Evolutionary conservation across 2,888 invertebrate species (phyloP).

Genomic region (Sinentomon sp.): DNA sequence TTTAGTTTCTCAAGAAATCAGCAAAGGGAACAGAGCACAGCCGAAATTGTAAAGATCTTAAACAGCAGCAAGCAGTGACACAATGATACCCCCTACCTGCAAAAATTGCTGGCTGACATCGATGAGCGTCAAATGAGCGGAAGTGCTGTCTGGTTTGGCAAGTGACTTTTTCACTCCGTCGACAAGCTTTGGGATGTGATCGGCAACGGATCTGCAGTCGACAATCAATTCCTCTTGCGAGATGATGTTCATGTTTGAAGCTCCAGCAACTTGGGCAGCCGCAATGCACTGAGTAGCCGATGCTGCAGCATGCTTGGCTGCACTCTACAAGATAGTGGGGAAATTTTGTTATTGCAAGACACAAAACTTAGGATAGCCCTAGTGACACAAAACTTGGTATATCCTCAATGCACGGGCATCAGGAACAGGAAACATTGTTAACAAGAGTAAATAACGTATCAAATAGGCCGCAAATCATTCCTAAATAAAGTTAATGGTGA

Average conservation of each 20-base stretch:
- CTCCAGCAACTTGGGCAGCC: slow-evolving; percentile 62
- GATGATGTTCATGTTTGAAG: slow-evolving; percentile 37
- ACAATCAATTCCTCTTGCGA: slow-evolving; percentile 41
- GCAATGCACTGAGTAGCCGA: slow-evolving; percentile 75
- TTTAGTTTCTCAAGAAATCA: too few species aligned
- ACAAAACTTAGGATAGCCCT: too few species aligned
- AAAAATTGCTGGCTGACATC: slow-evolving; percentile 58
- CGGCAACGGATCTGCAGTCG: slow-evolving; percentile 43
- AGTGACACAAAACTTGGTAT: too few species aligned
- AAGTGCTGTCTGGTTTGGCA: slow-evolving; percentile 37
- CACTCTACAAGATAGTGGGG: slow-evolving; percentile 31
- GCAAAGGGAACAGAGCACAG: too few species aligned
- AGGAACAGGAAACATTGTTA: too few species aligned
- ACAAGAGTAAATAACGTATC: too few species aligned
- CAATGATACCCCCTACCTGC: slow-evolving; percentile 35
- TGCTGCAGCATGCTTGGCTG: slow-evolving; percentile 58
- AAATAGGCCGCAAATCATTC: too few species aligned
- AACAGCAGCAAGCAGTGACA: too few species aligned
- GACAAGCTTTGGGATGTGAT: slow-evolving; percentile 50
- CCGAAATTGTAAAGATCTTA: too few species aligned
- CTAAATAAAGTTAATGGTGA: too few species aligned
- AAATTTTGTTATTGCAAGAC: too few species aligned
- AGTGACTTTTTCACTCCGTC: slow-evolving; percentile 45
- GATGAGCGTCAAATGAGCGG: slow-evolving; percentile 49
- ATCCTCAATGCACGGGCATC: too few species aligned